A percentile compares a stretch with the other conserved stretches of the same genome.
phyloP scores from a whole-genome alignment of 2,797 vertebrate species.

The Hybognathus amarus region DNA sequence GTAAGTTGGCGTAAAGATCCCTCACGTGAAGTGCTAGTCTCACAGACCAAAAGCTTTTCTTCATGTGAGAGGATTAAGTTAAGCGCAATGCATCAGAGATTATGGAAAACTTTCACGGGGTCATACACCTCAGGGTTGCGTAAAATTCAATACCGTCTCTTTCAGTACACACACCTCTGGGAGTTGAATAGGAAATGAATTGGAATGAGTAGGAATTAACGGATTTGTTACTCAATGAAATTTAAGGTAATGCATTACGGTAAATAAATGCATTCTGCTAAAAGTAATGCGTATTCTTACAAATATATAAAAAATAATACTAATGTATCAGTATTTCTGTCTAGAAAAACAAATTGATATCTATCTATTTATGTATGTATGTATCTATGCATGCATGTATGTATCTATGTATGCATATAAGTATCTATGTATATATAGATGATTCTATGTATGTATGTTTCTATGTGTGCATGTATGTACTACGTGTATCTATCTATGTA shows the following conservation, averaged over 20 bases:
- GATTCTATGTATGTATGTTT: too few relatives aligned
- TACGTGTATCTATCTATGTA: too few relatives aligned
- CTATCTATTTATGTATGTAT: too few relatives aligned
- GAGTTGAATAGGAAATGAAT: not conserved
- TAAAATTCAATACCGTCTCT: not conserved
- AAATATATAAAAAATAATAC: too few relatives aligned
- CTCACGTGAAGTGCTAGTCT: not conserved
- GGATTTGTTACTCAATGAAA: not conserved
- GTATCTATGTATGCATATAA: too few relatives aligned
- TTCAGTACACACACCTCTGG: not conserved
- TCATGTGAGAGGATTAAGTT: not conserved
- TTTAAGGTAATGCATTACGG: not conserved
- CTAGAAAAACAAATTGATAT: too few relatives aligned
- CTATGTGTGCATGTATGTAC: too few relatives aligned
- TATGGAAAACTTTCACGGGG: not conserved
- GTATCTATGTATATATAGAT: too few relatives aligned
- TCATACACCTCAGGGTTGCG: not conserved
- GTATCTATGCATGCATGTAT: too few relatives aligned
- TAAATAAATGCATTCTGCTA: not conserved
- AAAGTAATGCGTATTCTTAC: too few relatives aligned
- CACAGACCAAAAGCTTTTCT: not conserved
- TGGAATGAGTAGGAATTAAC: not conserved
- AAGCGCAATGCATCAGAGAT: conserved; percentile 1
- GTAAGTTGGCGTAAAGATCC: conserved; percentile 20
- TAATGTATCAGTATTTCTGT: too few relatives aligned